Conservation (phyloP, 2,113 vertebrate species). For the Nibea coibor region DNA sequence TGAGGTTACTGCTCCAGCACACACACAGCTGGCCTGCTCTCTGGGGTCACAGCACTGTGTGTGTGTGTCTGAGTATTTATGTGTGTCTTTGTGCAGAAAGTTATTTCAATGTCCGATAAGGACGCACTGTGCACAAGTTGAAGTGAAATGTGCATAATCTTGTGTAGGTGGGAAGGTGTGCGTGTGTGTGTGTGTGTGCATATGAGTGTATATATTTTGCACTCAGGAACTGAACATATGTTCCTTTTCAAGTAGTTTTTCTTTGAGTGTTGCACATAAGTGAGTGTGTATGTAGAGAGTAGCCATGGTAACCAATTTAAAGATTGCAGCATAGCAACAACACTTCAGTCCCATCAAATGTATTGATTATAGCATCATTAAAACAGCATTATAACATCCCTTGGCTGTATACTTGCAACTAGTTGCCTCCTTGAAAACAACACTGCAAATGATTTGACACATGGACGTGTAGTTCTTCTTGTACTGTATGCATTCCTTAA, state of each 20-base stretch:
- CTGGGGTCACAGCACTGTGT: conserved; percentile 67
- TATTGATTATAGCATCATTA: conserved; percentile 36
- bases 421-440: not conserved
- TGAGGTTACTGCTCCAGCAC: conserved; percentile 73
- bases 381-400: not conserved
- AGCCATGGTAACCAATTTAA: conserved; percentile 60
- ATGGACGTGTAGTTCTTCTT: not conserved
- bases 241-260: conserved; percentile 33
- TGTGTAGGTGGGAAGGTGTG: conserved; percentile 6
- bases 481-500: not conserved
- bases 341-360: conserved; percentile 42
- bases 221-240: conserved; percentile 22
- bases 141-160: conserved; percentile 6
- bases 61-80: conserved; percentile 8
- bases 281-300: conserved; percentile 23
- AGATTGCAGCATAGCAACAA: conserved; percentile 40
- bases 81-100: conserved; percentile 40
- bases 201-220: not conserved
- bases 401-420: conserved; percentile 45
- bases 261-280: conserved; percentile 36
- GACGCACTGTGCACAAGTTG: conserved; percentile 1
- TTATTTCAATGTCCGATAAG: conserved; percentile 58
- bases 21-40: conserved; percentile 79
- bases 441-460: not conserved
- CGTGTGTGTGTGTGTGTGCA: not conserved